Evolutionary conservation across 23 tunicate genomes (phyloP).

Genomic region (Oikopleura vanhoeffeni): DNA sequence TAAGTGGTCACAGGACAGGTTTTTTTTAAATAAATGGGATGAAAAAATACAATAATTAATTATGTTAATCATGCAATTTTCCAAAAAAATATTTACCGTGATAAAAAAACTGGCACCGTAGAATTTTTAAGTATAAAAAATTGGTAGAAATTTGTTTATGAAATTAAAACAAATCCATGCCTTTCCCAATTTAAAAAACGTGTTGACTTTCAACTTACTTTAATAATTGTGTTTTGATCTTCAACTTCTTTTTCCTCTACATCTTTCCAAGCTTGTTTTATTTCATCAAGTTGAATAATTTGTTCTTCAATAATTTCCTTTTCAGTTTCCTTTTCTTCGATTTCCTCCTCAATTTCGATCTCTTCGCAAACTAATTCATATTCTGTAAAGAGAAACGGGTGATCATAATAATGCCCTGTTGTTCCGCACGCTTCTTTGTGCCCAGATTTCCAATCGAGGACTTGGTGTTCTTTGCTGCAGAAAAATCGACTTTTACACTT

Average conservation of each 20-base stretch:
- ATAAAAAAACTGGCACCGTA: too few relatives aligned
- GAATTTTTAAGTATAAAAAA: too few relatives aligned
- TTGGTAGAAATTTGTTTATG: too few relatives aligned
- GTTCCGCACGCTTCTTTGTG: not conserved
- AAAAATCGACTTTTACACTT: not conserved
- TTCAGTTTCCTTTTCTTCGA: not conserved
- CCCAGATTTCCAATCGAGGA: not conserved
- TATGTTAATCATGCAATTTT: too few relatives aligned
- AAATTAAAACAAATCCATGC: too few relatives aligned
- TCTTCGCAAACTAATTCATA: not conserved
- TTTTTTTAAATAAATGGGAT: too few relatives aligned
- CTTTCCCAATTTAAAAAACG: too few relatives aligned
- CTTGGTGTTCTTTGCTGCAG: not conserved
- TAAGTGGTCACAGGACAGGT: too few relatives aligned
- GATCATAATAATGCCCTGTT: not conserved
- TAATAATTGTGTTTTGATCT: not conserved
- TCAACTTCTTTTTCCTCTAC: not conserved
- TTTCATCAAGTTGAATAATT: not conserved
- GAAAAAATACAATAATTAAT: too few relatives aligned
- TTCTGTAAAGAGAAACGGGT: not conserved
- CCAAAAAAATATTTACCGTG: too few relatives aligned
- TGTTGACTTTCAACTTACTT: too few relatives aligned
- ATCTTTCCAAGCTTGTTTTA: not conserved
- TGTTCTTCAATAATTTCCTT: not conserved
- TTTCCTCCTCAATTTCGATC: not conserved